Evolutionary conservation across 2,797 vertebrate genomes (phyloP).

Genomic region (Epinephelus coioides): DNA sequence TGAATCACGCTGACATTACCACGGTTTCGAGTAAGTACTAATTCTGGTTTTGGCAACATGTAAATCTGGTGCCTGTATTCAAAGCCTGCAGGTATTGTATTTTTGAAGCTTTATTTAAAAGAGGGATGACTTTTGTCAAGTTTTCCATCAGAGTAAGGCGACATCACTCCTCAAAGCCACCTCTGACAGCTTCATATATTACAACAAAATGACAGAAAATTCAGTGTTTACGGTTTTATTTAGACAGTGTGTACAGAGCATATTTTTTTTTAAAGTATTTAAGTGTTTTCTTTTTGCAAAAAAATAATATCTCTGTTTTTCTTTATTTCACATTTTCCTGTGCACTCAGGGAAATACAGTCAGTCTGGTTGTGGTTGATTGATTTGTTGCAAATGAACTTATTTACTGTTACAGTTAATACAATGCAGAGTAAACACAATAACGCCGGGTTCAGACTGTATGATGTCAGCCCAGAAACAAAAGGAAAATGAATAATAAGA

Average conservation of each 20-base stretch:
- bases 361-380: no score
- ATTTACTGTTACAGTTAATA: background rate
- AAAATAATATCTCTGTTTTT: no score
- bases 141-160: slow-evolving; percentile 1
- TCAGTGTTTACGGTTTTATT: background rate
- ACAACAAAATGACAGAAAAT: background rate
- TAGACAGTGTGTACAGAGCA: no score
- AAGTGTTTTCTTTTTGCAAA: no score
- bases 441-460: background rate
- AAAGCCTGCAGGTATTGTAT: background rate
- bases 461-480: background rate
- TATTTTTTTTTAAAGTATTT: no score
- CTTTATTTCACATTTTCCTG: no score
- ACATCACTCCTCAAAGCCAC: background rate
- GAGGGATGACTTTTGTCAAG: background rate
- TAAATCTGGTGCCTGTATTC: background rate
- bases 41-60: background rate
- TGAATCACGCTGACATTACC: slow-evolving; percentile 11
- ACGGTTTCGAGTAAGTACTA: background rate
- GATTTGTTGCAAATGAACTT: background rate
- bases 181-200: background rate
- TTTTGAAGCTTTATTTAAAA: slow-evolving; percentile 4
- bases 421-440: background rate
- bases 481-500: background rate
- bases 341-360: no score